Base-by-base conservation (phyloP, 2,113 vertebrate species). In the Panthera leo region DNA sequence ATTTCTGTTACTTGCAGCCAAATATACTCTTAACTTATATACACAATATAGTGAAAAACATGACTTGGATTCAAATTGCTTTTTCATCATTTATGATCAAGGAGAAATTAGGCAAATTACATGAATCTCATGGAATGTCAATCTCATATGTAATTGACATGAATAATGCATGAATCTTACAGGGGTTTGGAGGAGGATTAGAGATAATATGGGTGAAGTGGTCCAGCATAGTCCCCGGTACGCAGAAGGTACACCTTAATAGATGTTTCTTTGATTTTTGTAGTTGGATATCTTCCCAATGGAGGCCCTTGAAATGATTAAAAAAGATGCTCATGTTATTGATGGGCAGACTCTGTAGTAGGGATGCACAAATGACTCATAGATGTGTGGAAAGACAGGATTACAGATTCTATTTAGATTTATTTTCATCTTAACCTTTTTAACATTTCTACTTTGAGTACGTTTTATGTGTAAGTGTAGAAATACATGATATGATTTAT, bases 381-480 rank as follows among this genome's bases (percentile, higher is more conserved):
- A 42, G 53, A 21, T 27, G n/a, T 61, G 55, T 58, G 6, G 51
- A 71, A 85, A 80, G 61, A 83, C 7, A 82, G 25, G 39, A 58
- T 73, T 91, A 45, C 53, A 94, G 85, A 86, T 91, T 94, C 45
- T 75, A 16, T 86, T 73, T 63, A 53, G 42, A 53, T 73, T 58
- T 85, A 65, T 80, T 82, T 91, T 45, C 39, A 67, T 76, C 39
- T 94, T 45, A 90, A 90, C 55, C 68, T 68, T 94, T 93, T 58
- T 48, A 87, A 71, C 39, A 36, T 78, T 85, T 90, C 39, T 42
- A 42, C 45, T 65, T 70, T 34, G 71, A 65, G 7, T 53, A 71
- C 34, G 31, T 91, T 82, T 67, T 63, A 65, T 82, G 15, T 80
- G 2, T 73, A 83, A 61, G 39, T 82, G 10, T 5, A 83, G 2